These are phyloP conservation scores for Tricholauxania praeusta DNA, from an alignment of 2,888 invertebrate genomes.

Conservation along the genomic window DNA sequence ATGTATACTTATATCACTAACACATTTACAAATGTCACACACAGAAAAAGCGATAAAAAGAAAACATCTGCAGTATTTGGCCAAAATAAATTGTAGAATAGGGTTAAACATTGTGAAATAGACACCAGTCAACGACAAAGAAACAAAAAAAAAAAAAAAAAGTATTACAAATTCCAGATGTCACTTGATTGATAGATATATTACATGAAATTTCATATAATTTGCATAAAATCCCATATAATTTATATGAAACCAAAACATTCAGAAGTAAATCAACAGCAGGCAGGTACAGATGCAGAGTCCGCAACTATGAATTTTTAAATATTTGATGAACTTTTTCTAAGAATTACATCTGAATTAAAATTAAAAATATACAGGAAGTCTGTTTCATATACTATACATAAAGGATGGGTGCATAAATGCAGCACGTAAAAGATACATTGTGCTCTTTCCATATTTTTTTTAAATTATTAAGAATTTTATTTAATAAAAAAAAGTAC, in stretches of 20 bases:
- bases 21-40: no score
- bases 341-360: no score
- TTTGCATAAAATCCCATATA: not conserved
- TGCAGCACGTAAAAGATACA: no score
- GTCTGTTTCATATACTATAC: no score
- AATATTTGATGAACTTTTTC: not conserved
- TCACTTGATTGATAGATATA: not conserved
- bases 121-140: not conserved
- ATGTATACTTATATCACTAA: not conserved
- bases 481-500: no score
- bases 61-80: slow-evolving; percentile 4
- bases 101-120: slow-evolving; percentile 4
- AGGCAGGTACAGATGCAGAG: not conserved
- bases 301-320: slow-evolving; percentile 22
- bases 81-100: not conserved
- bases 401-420: no score
- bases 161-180: not conserved
- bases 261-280: slow-evolving; percentile 25
- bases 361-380: no score
- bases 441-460: no score
- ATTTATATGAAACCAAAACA: not conserved
- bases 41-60: no score
- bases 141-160: not conserved
- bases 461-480: no score
- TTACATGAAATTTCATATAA: not conserved